A percentile compares a stretch with the other conserved stretches of the same genome.
These are phyloP conservation scores for Dicranocentrus wangi DNA, from an alignment of 2,888 invertebrate genomes.

Conservation along the genomic window DNA sequence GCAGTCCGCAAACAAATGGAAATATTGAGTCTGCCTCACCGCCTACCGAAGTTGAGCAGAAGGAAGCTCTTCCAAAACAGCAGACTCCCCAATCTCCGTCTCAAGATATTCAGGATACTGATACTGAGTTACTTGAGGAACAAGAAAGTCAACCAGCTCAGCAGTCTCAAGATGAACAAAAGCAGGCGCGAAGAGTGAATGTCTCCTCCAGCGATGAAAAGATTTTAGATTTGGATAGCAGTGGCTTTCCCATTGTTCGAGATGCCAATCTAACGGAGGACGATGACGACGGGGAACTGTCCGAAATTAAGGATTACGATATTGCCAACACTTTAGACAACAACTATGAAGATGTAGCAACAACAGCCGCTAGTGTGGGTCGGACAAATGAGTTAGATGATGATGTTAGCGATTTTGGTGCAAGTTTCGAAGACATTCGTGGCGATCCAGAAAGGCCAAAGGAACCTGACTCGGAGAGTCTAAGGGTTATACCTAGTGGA, in stretches of 20 bases:
- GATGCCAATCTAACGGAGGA: constrained; percentile 45
- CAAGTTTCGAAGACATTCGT: constrained; percentile 71
- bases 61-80: neutral
- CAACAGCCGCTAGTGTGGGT: constrained; percentile 7
- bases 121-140: neutral
- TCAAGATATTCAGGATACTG: neutral
- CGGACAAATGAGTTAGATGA: neutral
- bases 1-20: constrained; percentile 6
- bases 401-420: constrained; percentile 62
- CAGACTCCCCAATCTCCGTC: neutral
- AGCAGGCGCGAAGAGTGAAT: neutral
- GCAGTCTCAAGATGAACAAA: neutral
- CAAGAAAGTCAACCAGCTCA: neutral
- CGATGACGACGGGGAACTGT: constrained; percentile 46
- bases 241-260: constrained; percentile 59
- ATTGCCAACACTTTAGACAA: constrained; percentile 56
- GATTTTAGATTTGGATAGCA: constrained; percentile 52
- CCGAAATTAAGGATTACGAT: constrained; percentile 65
- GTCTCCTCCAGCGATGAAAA: constrained; percentile 55
- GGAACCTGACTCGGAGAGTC: constrained; percentile 72
- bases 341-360: constrained; percentile 25
- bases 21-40: neutral
- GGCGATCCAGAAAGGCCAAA: constrained; percentile 71
- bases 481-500: constrained; percentile 72
- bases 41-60: neutral